phyloP scores from a whole-genome alignment of 2,888 invertebrate species.

The Leptopilina syphax region DNA sequence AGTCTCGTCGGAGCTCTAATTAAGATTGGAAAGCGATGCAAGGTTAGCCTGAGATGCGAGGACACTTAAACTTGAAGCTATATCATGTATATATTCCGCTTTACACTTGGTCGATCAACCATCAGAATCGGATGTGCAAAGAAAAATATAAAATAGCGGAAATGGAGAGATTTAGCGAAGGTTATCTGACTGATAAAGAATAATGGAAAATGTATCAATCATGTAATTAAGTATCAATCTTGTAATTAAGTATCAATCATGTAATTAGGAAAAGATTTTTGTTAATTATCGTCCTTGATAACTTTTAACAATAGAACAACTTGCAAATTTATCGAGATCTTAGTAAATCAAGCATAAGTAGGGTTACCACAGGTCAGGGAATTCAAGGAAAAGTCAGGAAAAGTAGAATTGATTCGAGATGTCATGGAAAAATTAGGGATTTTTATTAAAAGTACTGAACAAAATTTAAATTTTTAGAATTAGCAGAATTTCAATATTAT shows the following conservation, averaged over 20 bases:
- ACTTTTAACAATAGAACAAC: not conserved
- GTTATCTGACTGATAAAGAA: slow-evolving; percentile 13
- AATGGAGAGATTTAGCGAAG: not conserved
- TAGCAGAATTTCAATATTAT: too few species aligned
- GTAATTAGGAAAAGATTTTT: slow-evolving; percentile 8
- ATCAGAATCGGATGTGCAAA: slow-evolving; percentile 30
- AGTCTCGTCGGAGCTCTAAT: slow-evolving; percentile 55
- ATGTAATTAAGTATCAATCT: too few species aligned
- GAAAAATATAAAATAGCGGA: slow-evolving; percentile 24
- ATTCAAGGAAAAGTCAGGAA: too few species aligned
- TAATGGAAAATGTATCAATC: slow-evolving; percentile 15
- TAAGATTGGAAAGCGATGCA: slow-evolving; percentile 64
- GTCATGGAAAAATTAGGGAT: too few species aligned
- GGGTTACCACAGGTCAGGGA: too few species aligned
- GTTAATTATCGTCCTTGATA: slow-evolving; percentile 16
- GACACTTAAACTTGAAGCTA: slow-evolving; percentile 29
- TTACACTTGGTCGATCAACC: slow-evolving; percentile 23
- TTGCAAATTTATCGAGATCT: slow-evolving; percentile 13
- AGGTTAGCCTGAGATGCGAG: slow-evolving; percentile 49
- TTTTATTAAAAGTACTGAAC: too few species aligned
- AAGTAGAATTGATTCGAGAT: too few species aligned
- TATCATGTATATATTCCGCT: slow-evolving; percentile 9
- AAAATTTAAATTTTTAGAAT: too few species aligned
- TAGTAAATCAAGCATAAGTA: slow-evolving; percentile 22
- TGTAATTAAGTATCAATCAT: too few species aligned